Conservation (phyloP, 2,113 vertebrate species). For the Scolopax mira region DNA sequence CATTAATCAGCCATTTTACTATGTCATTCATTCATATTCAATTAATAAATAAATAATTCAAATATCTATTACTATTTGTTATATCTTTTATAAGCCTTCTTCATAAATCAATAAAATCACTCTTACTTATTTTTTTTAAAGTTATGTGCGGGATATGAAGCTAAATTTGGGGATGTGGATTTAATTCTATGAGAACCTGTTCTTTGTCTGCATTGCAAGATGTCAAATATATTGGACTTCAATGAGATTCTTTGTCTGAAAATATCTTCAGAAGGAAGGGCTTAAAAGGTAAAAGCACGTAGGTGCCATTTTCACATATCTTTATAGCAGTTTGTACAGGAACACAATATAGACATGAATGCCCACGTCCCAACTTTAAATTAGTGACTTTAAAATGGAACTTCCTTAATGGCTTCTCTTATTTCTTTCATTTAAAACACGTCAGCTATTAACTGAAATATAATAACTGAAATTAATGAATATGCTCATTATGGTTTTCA, state of each 20-base stretch:
- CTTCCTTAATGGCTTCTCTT: background rate
- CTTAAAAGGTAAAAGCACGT: background rate
- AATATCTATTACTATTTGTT: background rate
- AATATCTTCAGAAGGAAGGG: background rate
- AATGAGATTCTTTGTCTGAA: background rate
- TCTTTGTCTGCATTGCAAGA: background rate
- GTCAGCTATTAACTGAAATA: slow-evolving; percentile 3
- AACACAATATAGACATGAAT: background rate
- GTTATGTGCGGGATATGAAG: background rate
- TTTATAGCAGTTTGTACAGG: background rate
- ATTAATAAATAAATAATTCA: background rate
- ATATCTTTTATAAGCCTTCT: background rate
- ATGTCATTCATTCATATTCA: background rate
- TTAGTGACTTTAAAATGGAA: background rate
- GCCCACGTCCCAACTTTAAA: background rate
- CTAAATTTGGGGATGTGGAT: background rate
- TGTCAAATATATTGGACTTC: background rate
- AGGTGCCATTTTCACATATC: background rate
- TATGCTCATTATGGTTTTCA: background rate
- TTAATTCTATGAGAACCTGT: background rate
- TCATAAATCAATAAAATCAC: background rate
- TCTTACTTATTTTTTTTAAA: background rate
- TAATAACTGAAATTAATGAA: too few relatives aligned
- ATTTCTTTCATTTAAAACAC: background rate
- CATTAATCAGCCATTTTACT: background rate